Evolutionary conservation across 2,797 vertebrate species (phyloP).

Genomic region (Sebastes nivosus): DNA sequence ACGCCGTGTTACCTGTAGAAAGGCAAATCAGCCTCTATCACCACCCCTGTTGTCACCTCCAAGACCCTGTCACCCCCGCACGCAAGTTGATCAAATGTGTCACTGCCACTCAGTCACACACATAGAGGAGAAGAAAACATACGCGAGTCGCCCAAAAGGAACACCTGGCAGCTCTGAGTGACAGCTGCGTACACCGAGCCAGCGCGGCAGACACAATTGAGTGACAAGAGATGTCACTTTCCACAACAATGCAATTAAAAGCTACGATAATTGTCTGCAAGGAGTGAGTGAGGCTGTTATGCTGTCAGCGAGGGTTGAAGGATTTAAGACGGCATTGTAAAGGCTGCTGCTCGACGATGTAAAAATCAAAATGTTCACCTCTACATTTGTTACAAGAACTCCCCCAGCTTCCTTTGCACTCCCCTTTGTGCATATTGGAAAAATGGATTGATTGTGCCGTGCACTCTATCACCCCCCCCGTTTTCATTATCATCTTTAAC

Average conservation of each 20-base stretch:
- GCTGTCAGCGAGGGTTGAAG: conserved; percentile 58
- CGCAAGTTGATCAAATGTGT: conserved; percentile 58
- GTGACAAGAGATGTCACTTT: conserved; percentile 57
- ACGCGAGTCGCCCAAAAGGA: not conserved
- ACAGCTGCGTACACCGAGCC: conserved; percentile 29
- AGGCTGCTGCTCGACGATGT: conserved; percentile 36
- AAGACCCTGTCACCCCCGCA: conserved; percentile 21
- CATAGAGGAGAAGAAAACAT: not conserved
- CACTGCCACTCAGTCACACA: conserved; percentile 26
- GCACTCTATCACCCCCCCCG: conserved; percentile 24
- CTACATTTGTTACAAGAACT: conserved; percentile 13
- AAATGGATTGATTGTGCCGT: conserved; percentile 49
- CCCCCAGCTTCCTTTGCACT: not conserved
- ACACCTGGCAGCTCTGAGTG: conserved; percentile 66
- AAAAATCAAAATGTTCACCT: conserved; percentile 46
- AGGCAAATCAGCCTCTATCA: conserved; percentile 52
- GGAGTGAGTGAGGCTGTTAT: conserved; percentile 58
- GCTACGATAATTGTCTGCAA: conserved; percentile 60
- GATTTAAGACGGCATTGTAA: conserved; percentile 64
- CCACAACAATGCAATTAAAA: conserved; percentile 74
- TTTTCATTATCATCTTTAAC: conserved; percentile 70
- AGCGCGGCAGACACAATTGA: conserved; percentile 39
- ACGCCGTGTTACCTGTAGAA: conserved; percentile 48
- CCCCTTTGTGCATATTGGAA: conserved; percentile 34
- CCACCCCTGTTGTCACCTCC: conserved; percentile 34